Evolutionary conservation across 2,888 invertebrate species (phyloP), one percentile per base, ranked within the genome.

Genomic region (Ischnus inquisitorius): DNA sequence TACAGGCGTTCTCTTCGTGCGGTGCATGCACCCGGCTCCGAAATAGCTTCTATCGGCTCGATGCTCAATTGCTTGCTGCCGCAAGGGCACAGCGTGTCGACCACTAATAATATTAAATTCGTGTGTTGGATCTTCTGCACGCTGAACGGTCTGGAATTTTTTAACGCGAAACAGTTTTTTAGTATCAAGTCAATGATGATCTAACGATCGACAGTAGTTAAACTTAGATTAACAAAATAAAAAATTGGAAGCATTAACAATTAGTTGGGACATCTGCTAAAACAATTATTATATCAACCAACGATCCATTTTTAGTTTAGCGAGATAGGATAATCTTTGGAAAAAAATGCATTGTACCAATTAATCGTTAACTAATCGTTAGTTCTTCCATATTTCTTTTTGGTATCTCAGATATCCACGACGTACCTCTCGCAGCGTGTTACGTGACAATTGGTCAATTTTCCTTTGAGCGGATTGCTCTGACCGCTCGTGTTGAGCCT

Each of bases 61-160:
- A 97, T 97, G 93, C 97, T 97, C 87, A 98, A 94, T 91, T 97
- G 96, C 93, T 97, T 97, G 91, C 97, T 97, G 87, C 97, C 97
- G 94, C 98, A 98, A 69, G 97, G 97, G 93, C 97, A 98, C 88
- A 97, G 94, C 25, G 97, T 97, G 93, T 98, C 98, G 89, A 98
- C 98, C 86, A 98, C 98, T 86, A 98, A 94, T 86, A 98, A 94
- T 90, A 98, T 97, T 89, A 98, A 94, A 95, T 98, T 98, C 92
- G 98, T 98, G 93, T 97, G 97, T 68, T 97, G 97, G 90, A 98
- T 97, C 94, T 97, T 97, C 92, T 98, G 98, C 78, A 98, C 98
- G 94, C 98, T 98, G 94, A 98, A 98, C 34, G 98, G 98, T 91
- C 98, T 97, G 94, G 1, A 87, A 90, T 54, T 54, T 54, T 54